Conservation (phyloP, 2,888 invertebrate genomes). For the Bimastos eiseni region DNA sequence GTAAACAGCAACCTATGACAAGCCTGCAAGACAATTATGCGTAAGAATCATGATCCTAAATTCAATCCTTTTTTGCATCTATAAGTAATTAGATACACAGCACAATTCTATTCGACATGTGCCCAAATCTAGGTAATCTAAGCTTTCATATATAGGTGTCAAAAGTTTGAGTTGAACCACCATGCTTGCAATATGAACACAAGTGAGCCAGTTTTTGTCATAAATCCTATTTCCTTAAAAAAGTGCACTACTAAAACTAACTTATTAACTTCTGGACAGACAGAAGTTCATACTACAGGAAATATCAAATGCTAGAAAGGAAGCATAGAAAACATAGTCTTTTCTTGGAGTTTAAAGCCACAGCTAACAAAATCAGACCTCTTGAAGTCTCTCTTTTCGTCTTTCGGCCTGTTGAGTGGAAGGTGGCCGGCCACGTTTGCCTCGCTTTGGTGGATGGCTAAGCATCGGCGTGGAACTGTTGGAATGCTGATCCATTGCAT, state of each 20-base stretch:
- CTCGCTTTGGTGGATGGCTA: background rate
- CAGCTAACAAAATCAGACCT: conserved; percentile 16
- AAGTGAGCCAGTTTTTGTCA: background rate
- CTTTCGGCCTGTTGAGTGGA: background rate
- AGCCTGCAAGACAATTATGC: background rate
- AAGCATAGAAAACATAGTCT: background rate
- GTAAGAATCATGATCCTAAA: no score
- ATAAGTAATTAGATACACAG: background rate
- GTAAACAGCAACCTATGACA: background rate
- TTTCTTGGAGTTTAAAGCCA: background rate
- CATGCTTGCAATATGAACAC: background rate
- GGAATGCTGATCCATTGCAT: background rate
- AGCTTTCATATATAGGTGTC: background rate
- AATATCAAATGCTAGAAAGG: background rate
- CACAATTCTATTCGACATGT: background rate
- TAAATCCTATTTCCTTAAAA: background rate
- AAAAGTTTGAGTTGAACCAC: background rate
- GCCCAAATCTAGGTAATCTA: background rate
- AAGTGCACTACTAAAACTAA: background rate
- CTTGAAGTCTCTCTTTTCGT: conserved; percentile 25
- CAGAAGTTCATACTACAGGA: background rate
- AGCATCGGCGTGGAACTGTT: background rate
- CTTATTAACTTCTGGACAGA: background rate
- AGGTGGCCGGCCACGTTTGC: conserved; percentile 24
- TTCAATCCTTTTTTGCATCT: background rate